Percentiles rank a stretch among this genome's conserved stretches.
phyloP scores from a whole-genome alignment of 2,113 vertebrate species.

The Pao palembangensis region DNA sequence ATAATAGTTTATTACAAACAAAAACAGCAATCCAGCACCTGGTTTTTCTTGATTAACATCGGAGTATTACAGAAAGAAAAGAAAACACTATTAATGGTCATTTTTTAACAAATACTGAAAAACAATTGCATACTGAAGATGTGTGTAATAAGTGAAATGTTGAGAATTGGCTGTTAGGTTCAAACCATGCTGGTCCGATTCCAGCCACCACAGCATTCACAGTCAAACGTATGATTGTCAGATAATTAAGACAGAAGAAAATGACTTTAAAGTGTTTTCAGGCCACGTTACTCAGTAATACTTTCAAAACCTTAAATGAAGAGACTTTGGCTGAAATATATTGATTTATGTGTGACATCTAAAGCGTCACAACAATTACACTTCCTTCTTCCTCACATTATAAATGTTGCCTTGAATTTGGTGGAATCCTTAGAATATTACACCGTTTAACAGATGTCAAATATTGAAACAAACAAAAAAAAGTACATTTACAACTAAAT shows the following conservation, averaged over 20 bases:
- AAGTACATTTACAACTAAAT: slow-evolving; percentile 6
- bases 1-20: slow-evolving; percentile 56
- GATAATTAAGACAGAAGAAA: slow-evolving; percentile 7
- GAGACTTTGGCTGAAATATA: slow-evolving; percentile 17
- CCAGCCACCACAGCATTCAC: not conserved
- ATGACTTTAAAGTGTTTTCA: not conserved
- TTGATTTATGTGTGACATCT: not conserved
- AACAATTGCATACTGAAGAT: not conserved
- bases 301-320: not conserved
- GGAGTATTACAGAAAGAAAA: slow-evolving; percentile 13
- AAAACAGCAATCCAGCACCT: slow-evolving; percentile 34
- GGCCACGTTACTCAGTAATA: slow-evolving; percentile 10
- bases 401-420: not conserved
- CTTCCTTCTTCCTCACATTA: too few relatives aligned
- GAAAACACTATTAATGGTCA: slow-evolving; percentile 15
- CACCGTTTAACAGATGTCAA: not conserved
- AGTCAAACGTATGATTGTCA: slow-evolving; percentile 44
- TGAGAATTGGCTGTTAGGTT: not conserved
- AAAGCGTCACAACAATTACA: too few relatives aligned
- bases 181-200: slow-evolving; percentile 2
- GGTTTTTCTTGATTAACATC: slow-evolving; percentile 19
- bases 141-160: slow-evolving; percentile 1
- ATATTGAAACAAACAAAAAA: slow-evolving; percentile 9
- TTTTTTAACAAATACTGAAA: slow-evolving; percentile 3
- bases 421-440: slow-evolving; percentile 15